Conservation (phyloP, 2,113 vertebrate species). For the Thamnophis sirtalis region DNA sequence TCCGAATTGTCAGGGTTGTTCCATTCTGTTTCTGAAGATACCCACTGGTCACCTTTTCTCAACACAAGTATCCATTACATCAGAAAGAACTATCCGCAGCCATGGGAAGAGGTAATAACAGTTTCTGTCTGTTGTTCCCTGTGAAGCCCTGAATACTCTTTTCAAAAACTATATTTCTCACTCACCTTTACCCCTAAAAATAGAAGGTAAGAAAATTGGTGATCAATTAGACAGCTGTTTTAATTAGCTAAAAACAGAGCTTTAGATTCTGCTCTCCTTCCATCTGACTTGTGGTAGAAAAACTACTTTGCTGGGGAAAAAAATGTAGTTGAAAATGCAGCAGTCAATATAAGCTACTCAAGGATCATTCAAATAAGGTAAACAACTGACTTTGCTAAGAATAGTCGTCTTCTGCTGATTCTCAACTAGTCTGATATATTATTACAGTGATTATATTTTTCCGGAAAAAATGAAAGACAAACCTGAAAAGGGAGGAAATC, state of each 20-base stretch:
- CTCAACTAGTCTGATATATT: neutral
- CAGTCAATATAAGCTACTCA: neutral
- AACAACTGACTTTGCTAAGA: neutral
- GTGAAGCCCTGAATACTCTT: neutral
- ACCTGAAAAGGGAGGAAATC: neutral
- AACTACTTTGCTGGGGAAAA: neutral
- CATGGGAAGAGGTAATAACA: conserved; percentile 70
- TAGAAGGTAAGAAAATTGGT: neutral
- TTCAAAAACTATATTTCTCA: neutral
- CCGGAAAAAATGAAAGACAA: neutral
- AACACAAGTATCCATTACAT: conserved; percentile 70
- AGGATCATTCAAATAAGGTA: neutral
- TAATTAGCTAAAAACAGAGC: neutral
- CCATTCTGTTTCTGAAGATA: conserved; percentile 71
- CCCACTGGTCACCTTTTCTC: conserved; percentile 78
- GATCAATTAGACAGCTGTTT: neutral
- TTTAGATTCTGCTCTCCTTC: neutral
- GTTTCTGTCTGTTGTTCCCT: neutral
- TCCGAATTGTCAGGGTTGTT: conserved; percentile 59
- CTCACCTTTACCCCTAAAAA: neutral
- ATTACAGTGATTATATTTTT: neutral
- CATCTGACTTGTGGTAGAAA: neutral
- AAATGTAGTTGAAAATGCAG: neutral
- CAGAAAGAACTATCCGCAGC: conserved; percentile 67
- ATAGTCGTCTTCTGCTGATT: neutral